Conservation (phyloP, 2,888 invertebrate species). For the Drosophila mimica region DNA sequence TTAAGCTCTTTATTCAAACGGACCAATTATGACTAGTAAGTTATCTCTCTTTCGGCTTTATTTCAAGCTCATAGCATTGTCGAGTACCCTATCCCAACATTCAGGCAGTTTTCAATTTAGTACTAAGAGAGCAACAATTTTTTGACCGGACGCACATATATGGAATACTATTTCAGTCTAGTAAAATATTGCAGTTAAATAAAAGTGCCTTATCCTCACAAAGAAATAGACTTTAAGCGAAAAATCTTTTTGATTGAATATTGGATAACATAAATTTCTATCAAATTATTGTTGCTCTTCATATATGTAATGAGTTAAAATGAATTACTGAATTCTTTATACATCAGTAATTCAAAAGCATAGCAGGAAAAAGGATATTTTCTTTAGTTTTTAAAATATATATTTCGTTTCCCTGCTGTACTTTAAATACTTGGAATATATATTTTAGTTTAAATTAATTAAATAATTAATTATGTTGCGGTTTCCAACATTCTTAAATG, state of each 20-base stretch:
- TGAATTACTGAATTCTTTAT: constrained; percentile 9
- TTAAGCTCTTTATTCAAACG: constrained; percentile 39
- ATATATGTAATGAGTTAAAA: constrained; percentile 18
- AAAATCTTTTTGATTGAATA: constrained; percentile 84
- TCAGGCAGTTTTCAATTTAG: constrained; percentile 90
- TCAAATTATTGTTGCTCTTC: constrained; percentile 84
- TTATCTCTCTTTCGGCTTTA: constrained; percentile 55
- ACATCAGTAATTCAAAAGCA: constrained; percentile 16
- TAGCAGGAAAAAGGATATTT: constrained; percentile 18
- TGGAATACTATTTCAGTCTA: background rate
- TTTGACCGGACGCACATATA: constrained; percentile 50
- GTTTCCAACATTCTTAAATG: background rate
- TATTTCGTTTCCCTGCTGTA: constrained; percentile 7
- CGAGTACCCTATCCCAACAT: constrained; percentile 98
- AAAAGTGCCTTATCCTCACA: constrained; percentile 63
- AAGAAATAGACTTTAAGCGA: constrained; percentile 84
- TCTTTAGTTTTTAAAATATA: too few relatives aligned
- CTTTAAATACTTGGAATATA: constrained; percentile 38
- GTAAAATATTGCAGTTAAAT: background rate
- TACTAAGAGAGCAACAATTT: constrained; percentile 80
- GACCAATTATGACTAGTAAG: constrained; percentile 52
- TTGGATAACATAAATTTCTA: constrained; percentile 21
- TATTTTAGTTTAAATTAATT: background rate
- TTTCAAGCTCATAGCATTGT: constrained; percentile 84
- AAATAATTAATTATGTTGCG: background rate